Conservation (phyloP, 2,113 vertebrate genomes). For the Pteropus alecto region DNA sequence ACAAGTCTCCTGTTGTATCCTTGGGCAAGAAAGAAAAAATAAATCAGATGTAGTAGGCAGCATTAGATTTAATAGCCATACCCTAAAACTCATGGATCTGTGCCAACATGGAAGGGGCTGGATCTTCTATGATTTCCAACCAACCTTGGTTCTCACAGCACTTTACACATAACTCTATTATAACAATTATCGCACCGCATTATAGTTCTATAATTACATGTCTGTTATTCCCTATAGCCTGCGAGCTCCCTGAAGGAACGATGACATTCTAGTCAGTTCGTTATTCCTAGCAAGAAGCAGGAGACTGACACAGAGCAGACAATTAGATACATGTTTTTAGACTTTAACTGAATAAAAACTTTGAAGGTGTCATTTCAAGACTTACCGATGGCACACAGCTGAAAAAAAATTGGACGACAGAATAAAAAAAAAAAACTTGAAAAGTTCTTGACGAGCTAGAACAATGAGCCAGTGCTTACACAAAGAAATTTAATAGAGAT, state of each 20-base stretch:
- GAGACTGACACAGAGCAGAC: not conserved
- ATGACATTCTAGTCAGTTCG: not conserved
- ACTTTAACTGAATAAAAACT: conserved; percentile 37
- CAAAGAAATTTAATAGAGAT: conserved; percentile 25
- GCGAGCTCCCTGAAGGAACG: conserved; percentile 32
- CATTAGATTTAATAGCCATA: not conserved
- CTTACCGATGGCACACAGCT: conserved; percentile 1
- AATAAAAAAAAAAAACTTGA: not conserved
- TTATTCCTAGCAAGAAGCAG: not conserved
- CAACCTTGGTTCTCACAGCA: conserved; percentile 17
- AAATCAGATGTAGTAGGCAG: not conserved
- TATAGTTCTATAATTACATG: conserved; percentile 50
- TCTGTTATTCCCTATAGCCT: conserved; percentile 9
- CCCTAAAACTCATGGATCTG: not conserved
- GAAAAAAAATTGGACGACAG: conserved; percentile 42
- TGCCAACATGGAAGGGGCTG: not conserved
- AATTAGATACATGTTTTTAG: not conserved
- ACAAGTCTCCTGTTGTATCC: not conserved
- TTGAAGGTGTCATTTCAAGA: conserved; percentile 31
- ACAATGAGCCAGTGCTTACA: conserved; percentile 23
- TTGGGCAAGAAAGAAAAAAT: not conserved
- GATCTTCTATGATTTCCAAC: not conserved
- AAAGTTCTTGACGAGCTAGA: conserved; percentile 30
- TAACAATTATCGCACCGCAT: conserved; percentile 34
- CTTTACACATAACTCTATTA: conserved; percentile 38